Base-by-base conservation (phyloP, 2,888 invertebrate species). In the Campoletis raptor region DNA sequence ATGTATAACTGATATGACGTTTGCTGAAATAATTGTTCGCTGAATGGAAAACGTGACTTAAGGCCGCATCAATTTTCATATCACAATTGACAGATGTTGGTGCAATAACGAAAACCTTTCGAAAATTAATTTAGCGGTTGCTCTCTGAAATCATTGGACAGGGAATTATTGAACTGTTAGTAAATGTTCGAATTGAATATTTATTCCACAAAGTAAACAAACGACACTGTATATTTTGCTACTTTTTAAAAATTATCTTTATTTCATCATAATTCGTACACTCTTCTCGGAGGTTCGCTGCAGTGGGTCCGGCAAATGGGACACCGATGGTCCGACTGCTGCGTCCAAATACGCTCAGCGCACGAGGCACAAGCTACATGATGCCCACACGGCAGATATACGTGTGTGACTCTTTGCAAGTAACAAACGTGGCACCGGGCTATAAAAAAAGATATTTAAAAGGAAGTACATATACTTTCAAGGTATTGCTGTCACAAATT, bases 301-400 rank as follows among this genome's bases (percentile, higher is more conserved):
- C 40, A 67, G 37, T 37, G 8, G 9, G 67, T n/a, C 67, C 67
- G 40, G 40, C 67, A 67, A 15, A 67, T 67, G 8, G 67, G 40
- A 67, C 67, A 67, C 67, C n/a, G 67, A 40, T 67, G 40, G 21
- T 67, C 67, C n/a, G n/a, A n/a, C 40, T 67, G 18, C 40, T 40
- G 18, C 30, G 9, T 67, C 67, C 67, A 67, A 40, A 67, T 18
- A 15, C 67, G 36, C 12, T 67, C 67, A 30, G 64, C 64, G 30
- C 30, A 64, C 30, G 64, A 30, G 21, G 24, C 30, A 30, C 64
- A 64, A 64, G 6, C 12, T 10, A 8, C 7, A 30, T 64, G 64
- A 36, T 64, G 64, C 15, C 30, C 64, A 24, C 64, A 36, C 64
- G 64, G 64, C 64, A 21, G 30, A 30, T 64, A 64, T 24, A 64